Evolutionary conservation across 2,888 invertebrate genomes (phyloP).

Genomic region (Gerris lacustris): DNA sequence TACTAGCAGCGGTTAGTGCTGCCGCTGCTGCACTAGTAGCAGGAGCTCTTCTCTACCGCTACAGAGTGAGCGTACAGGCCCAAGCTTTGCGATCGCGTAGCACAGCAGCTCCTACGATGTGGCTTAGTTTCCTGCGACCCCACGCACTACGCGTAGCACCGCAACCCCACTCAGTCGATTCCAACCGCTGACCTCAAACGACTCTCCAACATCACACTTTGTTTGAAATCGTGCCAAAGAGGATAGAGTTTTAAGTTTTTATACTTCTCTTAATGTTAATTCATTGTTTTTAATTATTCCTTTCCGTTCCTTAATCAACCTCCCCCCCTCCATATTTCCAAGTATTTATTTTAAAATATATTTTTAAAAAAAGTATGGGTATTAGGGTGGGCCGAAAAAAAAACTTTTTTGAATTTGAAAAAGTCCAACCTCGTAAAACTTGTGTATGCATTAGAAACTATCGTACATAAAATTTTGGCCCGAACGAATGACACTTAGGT

Average conservation of each 20-base stretch:
- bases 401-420: too few relatives aligned
- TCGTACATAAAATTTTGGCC: too few relatives aligned
- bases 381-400: too few relatives aligned
- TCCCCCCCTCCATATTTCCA: too few relatives aligned
- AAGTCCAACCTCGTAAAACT: too few relatives aligned
- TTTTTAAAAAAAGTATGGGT: too few relatives aligned
- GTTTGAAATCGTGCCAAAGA: constrained; percentile 30
- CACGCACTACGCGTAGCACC: constrained; percentile 28
- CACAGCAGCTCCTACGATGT: constrained; percentile 54
- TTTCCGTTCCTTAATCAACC: too few relatives aligned
- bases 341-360: too few relatives aligned
- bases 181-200: constrained; percentile 23
- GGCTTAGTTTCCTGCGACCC: constrained; percentile 52
- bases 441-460: too few relatives aligned
- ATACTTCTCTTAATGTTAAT: too few relatives aligned
- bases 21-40: constrained; percentile 78
- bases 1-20: constrained; percentile 73
- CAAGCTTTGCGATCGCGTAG: neutral
- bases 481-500: too few relatives aligned
- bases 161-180: neutral
- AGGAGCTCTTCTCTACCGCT: constrained; percentile 63
- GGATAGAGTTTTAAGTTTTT: constrained; percentile 18
- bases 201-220: constrained; percentile 26
- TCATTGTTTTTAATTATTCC: too few relatives aligned
- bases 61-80: constrained; percentile 13